Evolutionary conservation across 1,140 invertebrate genomes (phyloP).

Genomic region (Platorchestia sp.): DNA sequence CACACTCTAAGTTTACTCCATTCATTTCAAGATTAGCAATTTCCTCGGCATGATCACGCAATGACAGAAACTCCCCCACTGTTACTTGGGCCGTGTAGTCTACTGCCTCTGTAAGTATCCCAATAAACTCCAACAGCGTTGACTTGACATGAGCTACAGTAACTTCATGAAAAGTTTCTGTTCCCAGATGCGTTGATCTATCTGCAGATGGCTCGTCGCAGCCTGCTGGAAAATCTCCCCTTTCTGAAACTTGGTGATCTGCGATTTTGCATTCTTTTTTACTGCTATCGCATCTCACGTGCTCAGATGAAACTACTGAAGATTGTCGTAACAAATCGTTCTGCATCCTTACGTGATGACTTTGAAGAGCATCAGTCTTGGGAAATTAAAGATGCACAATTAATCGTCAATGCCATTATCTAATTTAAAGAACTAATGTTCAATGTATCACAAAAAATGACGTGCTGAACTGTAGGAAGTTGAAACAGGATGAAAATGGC

Average conservation of each 20-base stretch:
- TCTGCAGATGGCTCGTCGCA: background rate
- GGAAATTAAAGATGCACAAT: background rate
- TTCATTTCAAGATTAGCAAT: background rate
- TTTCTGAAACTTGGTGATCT: background rate
- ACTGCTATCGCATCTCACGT: background rate
- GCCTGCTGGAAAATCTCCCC: background rate
- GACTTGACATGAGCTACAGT: background rate
- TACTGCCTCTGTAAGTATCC: background rate
- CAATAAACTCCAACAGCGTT: conserved; percentile 9
- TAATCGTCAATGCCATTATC: background rate
- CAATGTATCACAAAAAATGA: background rate
- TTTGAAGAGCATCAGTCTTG: background rate
- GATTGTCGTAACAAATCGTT: background rate
- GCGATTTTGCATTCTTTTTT: background rate
- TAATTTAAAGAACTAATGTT: background rate
- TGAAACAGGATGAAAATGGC: no score
- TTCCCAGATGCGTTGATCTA: background rate
- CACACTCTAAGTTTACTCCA: background rate
- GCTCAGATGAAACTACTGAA: background rate
- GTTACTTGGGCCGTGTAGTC: background rate
- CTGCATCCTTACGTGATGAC: background rate
- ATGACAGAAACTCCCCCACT: background rate
- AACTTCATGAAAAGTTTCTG: background rate
- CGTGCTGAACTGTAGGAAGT: background rate
- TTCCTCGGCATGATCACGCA: background rate